Conservation (phyloP, 2,113 vertebrate genomes). For the Excalfactoria chinensis region DNA sequence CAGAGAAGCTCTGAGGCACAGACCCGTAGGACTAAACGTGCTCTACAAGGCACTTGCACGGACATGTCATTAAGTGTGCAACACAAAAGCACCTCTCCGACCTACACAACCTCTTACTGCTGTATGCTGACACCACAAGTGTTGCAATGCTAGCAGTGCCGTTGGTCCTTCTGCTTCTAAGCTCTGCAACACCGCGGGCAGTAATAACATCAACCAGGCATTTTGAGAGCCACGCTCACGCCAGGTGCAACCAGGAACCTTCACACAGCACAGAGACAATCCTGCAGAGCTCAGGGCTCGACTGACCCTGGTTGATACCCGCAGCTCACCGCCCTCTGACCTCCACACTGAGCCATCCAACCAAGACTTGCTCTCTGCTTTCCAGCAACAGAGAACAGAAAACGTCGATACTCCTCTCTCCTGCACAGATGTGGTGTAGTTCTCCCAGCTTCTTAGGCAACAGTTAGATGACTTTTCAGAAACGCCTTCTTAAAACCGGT, state of each 20-base stretch:
- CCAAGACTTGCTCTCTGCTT: not conserved
- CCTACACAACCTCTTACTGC: not conserved
- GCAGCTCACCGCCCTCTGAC: too few species aligned
- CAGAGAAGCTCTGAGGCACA: not conserved
- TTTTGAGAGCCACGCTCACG: not conserved
- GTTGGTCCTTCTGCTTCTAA: not conserved
- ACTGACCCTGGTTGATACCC: not conserved
- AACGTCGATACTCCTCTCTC: not conserved
- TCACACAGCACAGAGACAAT: not conserved
- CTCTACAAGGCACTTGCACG: not conserved
- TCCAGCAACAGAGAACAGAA: not conserved
- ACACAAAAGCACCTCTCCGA: not conserved
- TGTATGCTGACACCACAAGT: not conserved
- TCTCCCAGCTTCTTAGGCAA: not conserved
- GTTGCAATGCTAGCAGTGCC: not conserved
- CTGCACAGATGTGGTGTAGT: not conserved
- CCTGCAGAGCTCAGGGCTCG: accelerated
- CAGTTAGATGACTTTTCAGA: not conserved
- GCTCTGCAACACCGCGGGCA: not conserved
- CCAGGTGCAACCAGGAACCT: not conserved
- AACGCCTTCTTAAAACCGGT: not conserved
- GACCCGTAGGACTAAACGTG: not conserved
- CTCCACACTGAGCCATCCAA: not conserved
- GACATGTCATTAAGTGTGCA: not conserved
- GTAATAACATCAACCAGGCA: not conserved